Evolutionary conservation across 2,113 vertebrate species (phyloP).

Genomic region (Sinocyclocheilus rhinocerous): DNA sequence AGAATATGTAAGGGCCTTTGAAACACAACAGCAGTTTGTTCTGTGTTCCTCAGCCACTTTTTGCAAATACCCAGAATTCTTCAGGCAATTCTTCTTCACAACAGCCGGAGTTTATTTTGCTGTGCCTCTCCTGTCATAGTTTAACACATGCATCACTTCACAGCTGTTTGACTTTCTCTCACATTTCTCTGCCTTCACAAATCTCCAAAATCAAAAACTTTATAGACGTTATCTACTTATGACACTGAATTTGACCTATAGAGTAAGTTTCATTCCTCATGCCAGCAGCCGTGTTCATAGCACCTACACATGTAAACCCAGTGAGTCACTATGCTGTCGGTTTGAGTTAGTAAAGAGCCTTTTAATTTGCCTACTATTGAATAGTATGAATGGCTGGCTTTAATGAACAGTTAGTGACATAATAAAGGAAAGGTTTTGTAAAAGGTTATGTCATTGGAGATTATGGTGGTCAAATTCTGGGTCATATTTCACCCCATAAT

Average conservation of each 20-base stretch:
- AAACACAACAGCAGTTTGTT: conserved; percentile 33
- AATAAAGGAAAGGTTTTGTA: neutral
- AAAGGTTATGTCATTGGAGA: neutral
- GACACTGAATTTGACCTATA: neutral
- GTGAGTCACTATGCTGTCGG: neutral
- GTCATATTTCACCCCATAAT: neutral
- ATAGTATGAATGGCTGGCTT: neutral
- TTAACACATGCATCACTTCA: neutral
- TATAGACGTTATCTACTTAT: neutral
- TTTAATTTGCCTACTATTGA: neutral
- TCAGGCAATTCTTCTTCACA: neutral
- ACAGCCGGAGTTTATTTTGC: neutral
- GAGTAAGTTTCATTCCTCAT: neutral
- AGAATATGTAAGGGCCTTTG: conserved; percentile 15
- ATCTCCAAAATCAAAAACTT: neutral
- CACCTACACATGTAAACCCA: neutral
- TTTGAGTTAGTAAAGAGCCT: neutral
- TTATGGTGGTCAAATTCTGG: neutral
- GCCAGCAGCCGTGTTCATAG: neutral
- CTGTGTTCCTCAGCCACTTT: neutral
- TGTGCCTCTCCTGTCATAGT: neutral
- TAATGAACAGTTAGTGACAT: neutral
- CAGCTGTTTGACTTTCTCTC: neutral
- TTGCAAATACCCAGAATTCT: neutral
- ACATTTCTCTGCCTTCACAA: neutral